Evolutionary conservation across 2,888 invertebrate genomes (phyloP).

Genomic region (Sphinx pinastri): DNA sequence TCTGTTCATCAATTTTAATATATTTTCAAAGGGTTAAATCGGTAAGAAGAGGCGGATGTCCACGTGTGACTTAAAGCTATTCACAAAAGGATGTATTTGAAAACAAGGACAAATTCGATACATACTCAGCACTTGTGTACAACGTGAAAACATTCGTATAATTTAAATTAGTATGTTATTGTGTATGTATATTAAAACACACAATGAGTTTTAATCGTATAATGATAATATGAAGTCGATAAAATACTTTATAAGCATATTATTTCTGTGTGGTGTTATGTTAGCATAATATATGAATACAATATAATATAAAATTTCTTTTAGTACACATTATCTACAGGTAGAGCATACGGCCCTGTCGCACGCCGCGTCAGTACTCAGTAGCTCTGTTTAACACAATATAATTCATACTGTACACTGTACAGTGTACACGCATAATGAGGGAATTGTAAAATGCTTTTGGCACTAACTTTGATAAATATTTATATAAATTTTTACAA

Average conservation of each 20-base stretch:
- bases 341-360: constrained; percentile 25
- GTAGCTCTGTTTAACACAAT: constrained; percentile 37
- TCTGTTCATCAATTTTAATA: constrained; percentile 39
- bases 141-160: constrained; percentile 39
- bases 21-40: constrained; percentile 16
- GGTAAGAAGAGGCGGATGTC: constrained; percentile 14
- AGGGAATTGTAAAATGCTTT: constrained; percentile 74
- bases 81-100: constrained; percentile 27
- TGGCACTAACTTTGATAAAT: constrained; percentile 82
- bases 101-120: neutral
- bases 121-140: constrained; percentile 31
- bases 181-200: constrained; percentile 37
- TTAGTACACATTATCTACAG: constrained; percentile 36
- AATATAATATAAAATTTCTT: constrained; percentile 36
- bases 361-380: constrained; percentile 27
- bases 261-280: constrained; percentile 57
- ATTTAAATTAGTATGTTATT: no score
- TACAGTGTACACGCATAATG: constrained; percentile 60
- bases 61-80: constrained; percentile 30
- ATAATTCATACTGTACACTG: constrained; percentile 42
- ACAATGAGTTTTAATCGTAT: constrained; percentile 41
- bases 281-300: constrained; percentile 42
- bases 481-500: constrained; percentile 72
- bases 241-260: constrained; percentile 65
- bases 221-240: constrained; percentile 40